phyloP scores from a whole-genome alignment of 2,797 vertebrate genomes.

The Dallia pectoralis region DNA sequence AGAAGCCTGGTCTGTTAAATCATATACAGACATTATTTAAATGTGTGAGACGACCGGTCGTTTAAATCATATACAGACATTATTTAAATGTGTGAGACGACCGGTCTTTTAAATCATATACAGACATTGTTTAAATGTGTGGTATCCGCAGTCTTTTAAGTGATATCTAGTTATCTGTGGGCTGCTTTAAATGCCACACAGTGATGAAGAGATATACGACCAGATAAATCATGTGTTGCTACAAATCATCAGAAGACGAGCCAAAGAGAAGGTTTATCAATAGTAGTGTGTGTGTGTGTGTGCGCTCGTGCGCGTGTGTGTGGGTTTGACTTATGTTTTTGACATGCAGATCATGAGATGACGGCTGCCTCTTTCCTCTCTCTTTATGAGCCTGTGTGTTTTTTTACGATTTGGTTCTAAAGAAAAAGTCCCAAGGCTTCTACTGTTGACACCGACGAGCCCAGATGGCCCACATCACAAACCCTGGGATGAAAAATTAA shows the following conservation, averaged over 20 bases:
- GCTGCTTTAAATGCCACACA: too few relatives aligned
- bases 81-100: background rate
- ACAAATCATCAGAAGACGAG: too few relatives aligned
- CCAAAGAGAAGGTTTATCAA: background rate
- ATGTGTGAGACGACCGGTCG: background rate
- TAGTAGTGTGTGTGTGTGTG: background rate
- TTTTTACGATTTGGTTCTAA: constrained; percentile 14
- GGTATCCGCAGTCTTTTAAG: background rate
- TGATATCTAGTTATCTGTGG: too few relatives aligned
- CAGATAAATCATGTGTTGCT: too few relatives aligned
- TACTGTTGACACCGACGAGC: background rate
- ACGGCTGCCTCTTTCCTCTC: background rate
- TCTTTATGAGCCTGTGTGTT: background rate
- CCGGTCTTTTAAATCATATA: background rate
- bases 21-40: background rate
- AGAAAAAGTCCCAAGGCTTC: background rate
- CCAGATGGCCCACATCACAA: constrained; percentile 40
- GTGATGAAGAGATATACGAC: too few relatives aligned
- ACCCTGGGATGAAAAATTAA: constrained; percentile 42
- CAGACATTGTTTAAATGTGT: background rate
- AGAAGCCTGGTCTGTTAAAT: background rate
- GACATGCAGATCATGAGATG: constrained; percentile 3
- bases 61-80: background rate
- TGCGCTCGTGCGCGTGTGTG: background rate
- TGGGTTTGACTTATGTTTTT: background rate